Evolutionary conservation across 2,113 vertebrate species (phyloP).

Genomic region (Hippopotamus amphibius): DNA sequence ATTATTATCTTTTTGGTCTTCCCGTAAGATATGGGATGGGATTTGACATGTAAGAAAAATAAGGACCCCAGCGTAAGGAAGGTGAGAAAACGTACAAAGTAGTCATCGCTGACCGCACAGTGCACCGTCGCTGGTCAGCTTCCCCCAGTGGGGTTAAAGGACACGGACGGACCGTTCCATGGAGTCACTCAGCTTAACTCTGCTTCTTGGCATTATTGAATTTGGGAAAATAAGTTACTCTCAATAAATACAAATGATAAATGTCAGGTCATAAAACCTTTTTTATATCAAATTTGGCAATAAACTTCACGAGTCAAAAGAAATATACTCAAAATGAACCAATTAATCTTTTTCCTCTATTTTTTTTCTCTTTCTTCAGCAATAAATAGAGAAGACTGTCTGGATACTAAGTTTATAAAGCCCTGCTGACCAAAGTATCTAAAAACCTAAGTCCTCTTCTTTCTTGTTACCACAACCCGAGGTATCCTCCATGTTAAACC

Average conservation of each 20-base stretch:
- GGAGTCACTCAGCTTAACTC: background rate
- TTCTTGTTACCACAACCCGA: background rate
- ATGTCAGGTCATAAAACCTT: background rate
- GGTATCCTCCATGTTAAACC: background rate
- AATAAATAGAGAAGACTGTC: constrained; percentile 52
- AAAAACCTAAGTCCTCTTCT: background rate
- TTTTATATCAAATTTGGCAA: background rate
- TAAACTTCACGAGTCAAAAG: background rate
- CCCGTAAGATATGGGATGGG: background rate
- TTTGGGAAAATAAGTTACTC: background rate
- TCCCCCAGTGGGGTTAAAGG: background rate
- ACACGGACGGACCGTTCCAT: fast-evolving
- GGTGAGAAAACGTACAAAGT: fast-evolving
- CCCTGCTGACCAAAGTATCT: constrained; percentile 11
- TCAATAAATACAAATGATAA: background rate
- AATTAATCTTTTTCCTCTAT: background rate
- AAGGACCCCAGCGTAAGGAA: fast-evolving
- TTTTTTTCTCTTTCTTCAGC: background rate
- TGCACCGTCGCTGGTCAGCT: fast-evolving
- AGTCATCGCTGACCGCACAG: fast-evolving
- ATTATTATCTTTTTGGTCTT: background rate
- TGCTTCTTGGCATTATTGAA: background rate
- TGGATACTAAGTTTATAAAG: constrained; percentile 69
- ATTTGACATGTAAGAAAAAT: background rate
- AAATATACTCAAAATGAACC: constrained; percentile 50